Evolutionary conservation across 2,797 vertebrate species (phyloP).

Genomic region (Crax fasciolata): DNA sequence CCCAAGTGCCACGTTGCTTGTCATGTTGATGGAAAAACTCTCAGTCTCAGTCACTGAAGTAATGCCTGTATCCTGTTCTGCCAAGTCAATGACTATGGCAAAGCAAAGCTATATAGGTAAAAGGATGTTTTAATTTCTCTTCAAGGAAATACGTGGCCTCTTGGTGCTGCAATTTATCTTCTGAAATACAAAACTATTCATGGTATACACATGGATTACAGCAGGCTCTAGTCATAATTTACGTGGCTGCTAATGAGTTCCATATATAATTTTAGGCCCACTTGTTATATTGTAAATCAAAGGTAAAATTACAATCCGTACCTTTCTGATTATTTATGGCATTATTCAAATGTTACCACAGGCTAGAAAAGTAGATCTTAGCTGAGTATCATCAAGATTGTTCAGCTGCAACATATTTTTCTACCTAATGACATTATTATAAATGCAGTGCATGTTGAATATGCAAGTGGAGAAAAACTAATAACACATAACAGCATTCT

Average conservation of each 20-base stretch:
- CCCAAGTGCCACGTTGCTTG: background rate
- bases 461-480: background rate
- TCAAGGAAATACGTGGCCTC: background rate
- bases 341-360: background rate
- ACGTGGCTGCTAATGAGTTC: background rate
- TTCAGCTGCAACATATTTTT: background rate
- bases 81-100: background rate
- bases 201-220: background rate
- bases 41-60: background rate
- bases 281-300: background rate
- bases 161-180: constrained; percentile 21
- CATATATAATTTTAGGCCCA: background rate
- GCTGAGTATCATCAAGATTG: background rate
- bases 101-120: background rate
- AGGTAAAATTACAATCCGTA: background rate
- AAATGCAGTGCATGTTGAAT: background rate
- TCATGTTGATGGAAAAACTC: background rate
- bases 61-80: background rate
- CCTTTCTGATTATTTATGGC: constrained; percentile 1
- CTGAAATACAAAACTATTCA: background rate
- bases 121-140: constrained; percentile 5
- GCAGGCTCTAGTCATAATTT: background rate
- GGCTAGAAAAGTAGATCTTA: background rate
- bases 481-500: background rate
- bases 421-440: background rate